phyloP scores from a whole-genome alignment of 2,888 invertebrate genomes.

The Electrophaes corylata region DNA sequence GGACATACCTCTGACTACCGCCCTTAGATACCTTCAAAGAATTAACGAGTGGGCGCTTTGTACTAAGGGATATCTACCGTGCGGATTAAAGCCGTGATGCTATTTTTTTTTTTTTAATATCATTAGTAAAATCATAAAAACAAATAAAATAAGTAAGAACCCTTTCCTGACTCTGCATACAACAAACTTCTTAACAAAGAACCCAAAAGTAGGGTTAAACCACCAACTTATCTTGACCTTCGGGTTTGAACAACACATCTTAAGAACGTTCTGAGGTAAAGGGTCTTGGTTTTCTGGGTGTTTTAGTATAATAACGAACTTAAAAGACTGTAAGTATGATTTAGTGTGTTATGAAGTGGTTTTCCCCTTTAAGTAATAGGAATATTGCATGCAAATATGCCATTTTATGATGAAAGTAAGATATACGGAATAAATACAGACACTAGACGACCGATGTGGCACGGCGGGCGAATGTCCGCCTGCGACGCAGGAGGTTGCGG shows the following conservation, averaged over 20 bases:
- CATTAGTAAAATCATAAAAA: background rate
- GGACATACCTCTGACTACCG: no score
- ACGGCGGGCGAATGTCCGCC: no score
- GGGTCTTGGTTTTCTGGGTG: constrained; percentile 46
- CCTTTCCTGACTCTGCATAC: constrained; percentile 61
- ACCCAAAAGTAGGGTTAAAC: constrained; percentile 50
- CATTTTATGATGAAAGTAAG: constrained; percentile 17
- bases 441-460: no score
- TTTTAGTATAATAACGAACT: constrained; percentile 53
- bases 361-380: constrained; percentile 42
- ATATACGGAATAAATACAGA: constrained; percentile 8
- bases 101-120: background rate
- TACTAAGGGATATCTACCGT: no score
- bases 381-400: constrained; percentile 33
- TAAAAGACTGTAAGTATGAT: constrained; percentile 65
- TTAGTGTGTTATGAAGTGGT: constrained; percentile 59
- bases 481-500: no score
- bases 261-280: background rate
- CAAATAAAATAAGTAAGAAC: constrained; percentile 2
- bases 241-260: background rate
- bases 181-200: constrained; percentile 57
- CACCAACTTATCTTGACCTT: constrained; percentile 47
- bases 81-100: no score
- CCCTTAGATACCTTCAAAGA: no score
- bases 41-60: no score